phyloP scores from a whole-genome alignment of 1,140 invertebrate genomes.

The Lutraria rhynchaena region DNA sequence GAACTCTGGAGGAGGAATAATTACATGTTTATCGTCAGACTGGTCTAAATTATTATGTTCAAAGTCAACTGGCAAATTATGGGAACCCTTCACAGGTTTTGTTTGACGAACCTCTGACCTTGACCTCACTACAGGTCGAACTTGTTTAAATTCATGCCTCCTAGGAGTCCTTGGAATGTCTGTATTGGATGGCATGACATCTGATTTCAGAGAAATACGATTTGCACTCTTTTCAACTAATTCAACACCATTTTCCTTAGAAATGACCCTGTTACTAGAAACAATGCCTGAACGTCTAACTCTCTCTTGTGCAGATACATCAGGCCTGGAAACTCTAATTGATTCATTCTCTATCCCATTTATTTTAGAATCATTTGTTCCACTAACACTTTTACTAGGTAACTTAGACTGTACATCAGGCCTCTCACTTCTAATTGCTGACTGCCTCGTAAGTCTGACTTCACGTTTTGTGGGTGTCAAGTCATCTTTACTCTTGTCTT shows the following conservation, averaged over 20 bases:
- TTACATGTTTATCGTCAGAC: slow-evolving; percentile 4
- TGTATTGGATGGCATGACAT: too few species aligned
- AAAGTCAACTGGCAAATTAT: slow-evolving; percentile 49
- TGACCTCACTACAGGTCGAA: slow-evolving; percentile 29
- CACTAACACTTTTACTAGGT: slow-evolving; percentile 6
- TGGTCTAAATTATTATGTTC: slow-evolving; percentile 31
- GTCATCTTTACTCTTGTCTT: background rate
- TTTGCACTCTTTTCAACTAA: too few species aligned
- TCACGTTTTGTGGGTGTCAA: background rate
- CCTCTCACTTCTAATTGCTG: slow-evolving; percentile 37
- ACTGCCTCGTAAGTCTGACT: slow-evolving; percentile 20
- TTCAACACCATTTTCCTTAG: too few species aligned
- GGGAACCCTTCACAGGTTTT: slow-evolving; percentile 49
- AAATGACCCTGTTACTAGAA: too few species aligned
- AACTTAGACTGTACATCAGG: slow-evolving; percentile 19
- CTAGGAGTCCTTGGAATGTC: background rate
- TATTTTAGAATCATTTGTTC: background rate
- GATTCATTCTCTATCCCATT: background rate
- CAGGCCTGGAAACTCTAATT: background rate
- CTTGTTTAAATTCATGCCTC: slow-evolving; percentile 31
- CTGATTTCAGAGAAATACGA: too few species aligned
- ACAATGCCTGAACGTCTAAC: too few species aligned
- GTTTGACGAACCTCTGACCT: slow-evolving; percentile 33
- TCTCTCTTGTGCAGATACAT: background rate
- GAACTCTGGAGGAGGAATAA: slow-evolving; percentile 37